Evolutionary conservation across 2,888 invertebrate genomes (phyloP), one percentile per base, ranked within the genome.

Genomic region (Drosophila nr. perissopoda): DNA sequence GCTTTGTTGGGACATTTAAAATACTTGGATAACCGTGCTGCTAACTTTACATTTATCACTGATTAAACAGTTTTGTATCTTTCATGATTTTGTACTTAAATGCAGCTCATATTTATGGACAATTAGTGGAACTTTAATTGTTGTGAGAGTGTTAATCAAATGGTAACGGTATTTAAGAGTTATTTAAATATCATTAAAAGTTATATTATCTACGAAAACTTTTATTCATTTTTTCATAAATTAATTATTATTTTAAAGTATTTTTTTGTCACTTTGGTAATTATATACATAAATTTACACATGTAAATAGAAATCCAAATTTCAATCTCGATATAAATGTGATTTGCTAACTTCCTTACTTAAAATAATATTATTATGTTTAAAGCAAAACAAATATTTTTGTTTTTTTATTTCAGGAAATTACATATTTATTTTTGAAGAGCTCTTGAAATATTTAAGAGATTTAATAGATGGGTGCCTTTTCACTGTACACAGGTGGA

Each of bases 1-100:
- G 70, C 63, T 81, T 76, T 82, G 66, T 70, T 74, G 54, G 66
- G 71, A 69, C 78, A 83, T 83, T 86, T 67, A 71, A 76, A 87
- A 76, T 73, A 67, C 64, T 75, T 73, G 52, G 53, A 40, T 54
- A 67, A 38, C 53, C n/a, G 42, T 27, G 52, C 31, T 51, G 54
- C 51, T 53, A 57, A 52, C 70, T 52, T 29, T 58, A 51, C 69
- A 88, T 87, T 88, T 87, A 89, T 76, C 76, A 83, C 69, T 72
- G 69, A 70, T 84, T 76, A 54, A 68, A 77, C 57, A 46, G 67
- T 76, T 74, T 78, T 70, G n/a, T 56, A 63, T 54, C 64, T 63
- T 49, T 54, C 60, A 56, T 52, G 42, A 66, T 81, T 79, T 81
- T 60, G 18, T 54, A 59, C 67, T 66, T 56, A 69, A 80, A 76